Percentiles rank a stretch among this genome's conserved stretches.
These are phyloP conservation scores for Leptinotarsa lineolata DNA, from an alignment of 1,140 invertebrate genomes.

Conservation along the genomic window DNA sequence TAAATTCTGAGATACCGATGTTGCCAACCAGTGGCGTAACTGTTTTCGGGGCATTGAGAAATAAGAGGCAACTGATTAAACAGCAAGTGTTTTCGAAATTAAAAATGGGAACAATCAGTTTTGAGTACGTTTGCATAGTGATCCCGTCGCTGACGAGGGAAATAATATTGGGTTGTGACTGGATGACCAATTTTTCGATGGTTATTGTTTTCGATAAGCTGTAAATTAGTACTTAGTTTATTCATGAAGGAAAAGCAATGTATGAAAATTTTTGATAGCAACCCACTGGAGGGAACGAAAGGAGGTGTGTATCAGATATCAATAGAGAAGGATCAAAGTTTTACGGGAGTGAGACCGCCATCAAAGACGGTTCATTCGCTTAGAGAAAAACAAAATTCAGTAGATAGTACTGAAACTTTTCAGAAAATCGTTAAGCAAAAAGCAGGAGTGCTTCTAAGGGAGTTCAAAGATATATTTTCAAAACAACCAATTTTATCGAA, in stretches of 20 bases:
- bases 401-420: no score
- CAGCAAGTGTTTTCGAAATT: neutral
- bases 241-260: neutral
- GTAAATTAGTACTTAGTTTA: neutral
- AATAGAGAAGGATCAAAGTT: neutral
- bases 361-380: neutral
- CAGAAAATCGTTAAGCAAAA: no score
- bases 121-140: slow-evolving; percentile 13
- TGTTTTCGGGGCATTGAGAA: neutral
- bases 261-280: no score
- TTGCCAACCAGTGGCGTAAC: neutral
- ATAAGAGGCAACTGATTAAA: neutral
- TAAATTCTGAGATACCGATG: neutral
- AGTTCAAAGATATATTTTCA: slow-evolving; percentile 16
- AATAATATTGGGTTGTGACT: slow-evolving; percentile 17
- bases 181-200: neutral
- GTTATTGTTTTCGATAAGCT: neutral
- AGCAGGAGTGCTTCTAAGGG: neutral
- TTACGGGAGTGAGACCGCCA: neutral
- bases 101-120: neutral
- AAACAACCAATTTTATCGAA: neutral
- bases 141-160: neutral
- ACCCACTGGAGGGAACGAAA: neutral
- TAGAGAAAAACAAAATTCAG: neutral
- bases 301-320: neutral